A percentile compares a stretch with the other conserved stretches of the same genome.
These are phyloP conservation scores for Pristionchus entomophagus DNA, from an alignment of 2,888 invertebrate species.

Conservation along the genomic window DNA sequence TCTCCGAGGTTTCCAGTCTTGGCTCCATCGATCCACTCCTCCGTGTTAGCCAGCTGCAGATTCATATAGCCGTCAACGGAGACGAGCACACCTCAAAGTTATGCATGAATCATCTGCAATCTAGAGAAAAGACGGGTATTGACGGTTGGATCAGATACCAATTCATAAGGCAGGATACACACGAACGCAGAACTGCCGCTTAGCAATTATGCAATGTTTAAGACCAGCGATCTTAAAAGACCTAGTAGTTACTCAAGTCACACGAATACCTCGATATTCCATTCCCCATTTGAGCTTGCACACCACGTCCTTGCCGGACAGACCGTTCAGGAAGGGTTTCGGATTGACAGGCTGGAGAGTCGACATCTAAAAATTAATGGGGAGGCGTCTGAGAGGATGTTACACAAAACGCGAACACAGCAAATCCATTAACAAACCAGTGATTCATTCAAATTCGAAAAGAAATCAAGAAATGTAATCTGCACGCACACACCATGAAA, in stretches of 20 bases:
- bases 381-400: not conserved
- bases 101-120: no score
- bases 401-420: not conserved
- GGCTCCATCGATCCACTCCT: constrained; percentile 94
- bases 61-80: constrained; percentile 99
- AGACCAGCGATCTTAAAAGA: no score
- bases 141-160: no score
- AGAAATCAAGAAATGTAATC: not conserved
- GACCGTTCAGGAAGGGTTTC: constrained; percentile 96
- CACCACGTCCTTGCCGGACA: constrained; percentile 97
- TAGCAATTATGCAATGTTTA: no score
- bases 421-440: not conserved
- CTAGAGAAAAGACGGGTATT: no score
- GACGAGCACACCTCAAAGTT: constrained; percentile 90
- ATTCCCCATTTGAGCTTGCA: constrained; percentile 99
- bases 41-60: constrained; percentile 93
- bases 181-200: no score
- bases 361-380: constrained; percentile 37
- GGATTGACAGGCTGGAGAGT: constrained; percentile 88
- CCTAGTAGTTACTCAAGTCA: not conserved
- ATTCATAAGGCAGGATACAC: no score
- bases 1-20: constrained; percentile 95
- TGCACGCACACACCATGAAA: not conserved
- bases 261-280: constrained; percentile 87
- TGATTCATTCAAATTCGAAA: constrained; percentile 15